A percentile compares a stretch with the other conserved stretches of the same genome.
Evolutionary conservation across 2,888 invertebrate genomes (phyloP).

Genomic region (Holacanthella duospinosa): DNA sequence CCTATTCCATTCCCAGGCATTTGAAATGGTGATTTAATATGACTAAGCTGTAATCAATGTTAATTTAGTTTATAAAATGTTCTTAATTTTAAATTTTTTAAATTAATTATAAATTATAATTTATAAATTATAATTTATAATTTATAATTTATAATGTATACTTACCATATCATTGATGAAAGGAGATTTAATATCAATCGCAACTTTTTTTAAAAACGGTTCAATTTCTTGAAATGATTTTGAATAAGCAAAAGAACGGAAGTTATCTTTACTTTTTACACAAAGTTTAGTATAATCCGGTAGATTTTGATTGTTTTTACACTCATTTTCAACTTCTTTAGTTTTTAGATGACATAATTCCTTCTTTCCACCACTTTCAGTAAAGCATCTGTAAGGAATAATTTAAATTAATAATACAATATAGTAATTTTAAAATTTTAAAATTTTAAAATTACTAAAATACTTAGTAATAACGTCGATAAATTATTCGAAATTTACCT

Average conservation of each 20-base stretch:
- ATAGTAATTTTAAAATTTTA: background rate
- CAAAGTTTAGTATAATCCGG: background rate
- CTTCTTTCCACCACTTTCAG: background rate
- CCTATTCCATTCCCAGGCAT: background rate
- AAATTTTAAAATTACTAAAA: too few relatives aligned
- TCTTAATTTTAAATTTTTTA: background rate
- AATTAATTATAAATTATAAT: background rate
- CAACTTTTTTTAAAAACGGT: background rate
- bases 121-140: background rate
- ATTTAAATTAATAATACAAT: background rate
- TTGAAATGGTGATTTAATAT: background rate
- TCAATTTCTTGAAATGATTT: background rate
- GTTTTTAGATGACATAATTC: background rate
- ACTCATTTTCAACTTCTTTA: background rate
- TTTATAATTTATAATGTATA: background rate
- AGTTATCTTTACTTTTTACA: background rate
- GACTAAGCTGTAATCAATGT: background rate
- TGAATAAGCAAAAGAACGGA: background rate
- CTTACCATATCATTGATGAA: background rate
- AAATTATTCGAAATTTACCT: background rate
- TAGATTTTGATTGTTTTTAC: background rate
- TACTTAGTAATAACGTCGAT: too few relatives aligned
- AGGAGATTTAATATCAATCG: background rate
- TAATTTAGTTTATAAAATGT: background rate
- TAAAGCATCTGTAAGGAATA: background rate